These are phyloP conservation scores for Emys orbicularis DNA, from an alignment of 2,797 vertebrate species.

Conservation along the genomic window DNA sequence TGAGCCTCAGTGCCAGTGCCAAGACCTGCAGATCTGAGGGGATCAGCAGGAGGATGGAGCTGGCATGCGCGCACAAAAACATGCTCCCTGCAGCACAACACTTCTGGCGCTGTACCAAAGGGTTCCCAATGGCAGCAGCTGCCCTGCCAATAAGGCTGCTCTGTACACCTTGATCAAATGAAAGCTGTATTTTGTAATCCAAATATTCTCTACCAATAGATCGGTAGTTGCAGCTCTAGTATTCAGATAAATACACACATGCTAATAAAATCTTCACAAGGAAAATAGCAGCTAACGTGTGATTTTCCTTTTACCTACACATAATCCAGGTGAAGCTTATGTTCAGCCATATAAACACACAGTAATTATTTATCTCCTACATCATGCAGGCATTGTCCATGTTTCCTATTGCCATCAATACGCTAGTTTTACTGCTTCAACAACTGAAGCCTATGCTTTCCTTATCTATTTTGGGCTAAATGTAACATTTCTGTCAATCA, in stretches of 20 bases:
- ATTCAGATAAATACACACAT: not conserved
- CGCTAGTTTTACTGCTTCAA: not conserved
- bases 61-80: not conserved
- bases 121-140: fast-evolving
- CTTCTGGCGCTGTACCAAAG: not conserved
- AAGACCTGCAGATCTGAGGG: not conserved
- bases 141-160: not conserved
- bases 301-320: not conserved
- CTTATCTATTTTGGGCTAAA: slow-evolving; percentile 5
- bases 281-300: not conserved
- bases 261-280: not conserved
- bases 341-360: not conserved
- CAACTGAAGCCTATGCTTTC: not conserved
- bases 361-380: not conserved
- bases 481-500: not conserved
- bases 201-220: not conserved
- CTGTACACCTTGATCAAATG: not conserved
- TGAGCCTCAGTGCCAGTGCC: not conserved
- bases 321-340: not conserved
- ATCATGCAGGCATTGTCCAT: not conserved
- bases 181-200: not conserved
- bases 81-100: not conserved
- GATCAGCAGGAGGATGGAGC: not conserved
- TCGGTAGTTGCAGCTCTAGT: not conserved
- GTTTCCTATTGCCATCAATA: not conserved